Percentiles rank a stretch among this genome's conserved stretches.
phyloP scores from a whole-genome alignment of 2,797 vertebrate species.

The Sebastes hubbsi region DNA sequence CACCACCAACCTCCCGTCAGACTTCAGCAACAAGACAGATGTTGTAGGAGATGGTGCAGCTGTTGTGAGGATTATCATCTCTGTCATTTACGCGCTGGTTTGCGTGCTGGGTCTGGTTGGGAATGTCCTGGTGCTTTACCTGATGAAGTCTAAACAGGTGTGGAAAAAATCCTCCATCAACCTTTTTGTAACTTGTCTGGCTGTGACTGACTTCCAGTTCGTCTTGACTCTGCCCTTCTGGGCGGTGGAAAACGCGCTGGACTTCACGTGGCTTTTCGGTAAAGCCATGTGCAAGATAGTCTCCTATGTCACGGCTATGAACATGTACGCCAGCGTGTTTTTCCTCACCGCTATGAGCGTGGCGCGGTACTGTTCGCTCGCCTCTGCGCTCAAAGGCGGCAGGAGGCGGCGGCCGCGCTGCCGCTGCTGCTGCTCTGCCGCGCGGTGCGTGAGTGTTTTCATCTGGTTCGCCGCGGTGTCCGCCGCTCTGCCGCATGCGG shows the following conservation, averaged over 20 bases:
- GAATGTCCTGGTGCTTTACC: conserved; percentile 91
- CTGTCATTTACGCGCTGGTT: conserved; percentile 91
- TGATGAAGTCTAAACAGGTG: conserved; percentile 91
- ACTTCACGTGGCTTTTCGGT: conserved; percentile 95
- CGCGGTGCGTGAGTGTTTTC: conserved; percentile 82
- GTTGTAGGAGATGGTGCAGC: conserved; percentile 79
- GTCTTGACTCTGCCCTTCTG: conserved; percentile 95
- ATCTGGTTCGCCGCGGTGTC: conserved; percentile 88
- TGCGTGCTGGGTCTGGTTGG: conserved; percentile 93
- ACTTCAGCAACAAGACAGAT: conserved; percentile 38
- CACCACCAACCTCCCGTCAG: conserved; percentile 57
- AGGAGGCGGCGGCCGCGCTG: conserved; percentile 62
- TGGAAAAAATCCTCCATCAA: conserved; percentile 96
- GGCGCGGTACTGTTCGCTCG: conserved; percentile 90
- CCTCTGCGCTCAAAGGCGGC: conserved; percentile 86
- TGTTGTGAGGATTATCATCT: conserved; percentile 87
- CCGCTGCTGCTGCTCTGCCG: conserved; percentile 61
- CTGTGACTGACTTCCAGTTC: conserved; percentile 95
- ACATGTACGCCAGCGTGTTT: conserved; percentile 98
- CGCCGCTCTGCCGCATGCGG: conserved; percentile 89
- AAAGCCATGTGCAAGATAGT: conserved; percentile 96
- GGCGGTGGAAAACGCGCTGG: conserved; percentile 95
- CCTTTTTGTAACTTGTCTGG: conserved; percentile 93
- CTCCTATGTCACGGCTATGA: conserved; percentile 92
- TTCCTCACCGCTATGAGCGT: conserved; percentile 97